These are phyloP conservation scores for Crocodylus rhombifer DNA, from an alignment of 2,797 vertebrate species.

Conservation along the genomic window DNA sequence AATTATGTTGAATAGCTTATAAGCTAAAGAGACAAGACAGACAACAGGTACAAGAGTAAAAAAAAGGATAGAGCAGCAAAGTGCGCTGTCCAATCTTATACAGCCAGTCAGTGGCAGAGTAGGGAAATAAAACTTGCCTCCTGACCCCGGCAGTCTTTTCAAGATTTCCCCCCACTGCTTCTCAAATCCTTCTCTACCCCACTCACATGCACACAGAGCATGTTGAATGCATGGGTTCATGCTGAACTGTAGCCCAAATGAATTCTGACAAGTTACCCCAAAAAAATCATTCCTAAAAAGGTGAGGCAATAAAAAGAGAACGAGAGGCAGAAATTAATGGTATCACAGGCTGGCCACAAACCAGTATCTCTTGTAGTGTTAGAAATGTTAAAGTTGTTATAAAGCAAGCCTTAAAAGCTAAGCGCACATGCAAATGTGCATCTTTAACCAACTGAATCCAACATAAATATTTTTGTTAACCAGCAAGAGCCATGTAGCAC, in stretches of 20 bases:
- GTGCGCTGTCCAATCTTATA: background rate
- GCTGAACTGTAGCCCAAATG: background rate
- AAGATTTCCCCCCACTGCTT: background rate
- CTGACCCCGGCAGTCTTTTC: background rate
- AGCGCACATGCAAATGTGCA: background rate
- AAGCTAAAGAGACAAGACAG: background rate
- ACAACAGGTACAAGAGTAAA: background rate
- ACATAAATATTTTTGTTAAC: background rate
- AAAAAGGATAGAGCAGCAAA: background rate
- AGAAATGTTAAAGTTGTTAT: background rate
- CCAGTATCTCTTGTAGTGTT: background rate
- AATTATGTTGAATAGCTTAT: background rate
- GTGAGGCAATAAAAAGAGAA: background rate
- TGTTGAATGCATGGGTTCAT: no score
- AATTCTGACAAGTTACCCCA: background rate
- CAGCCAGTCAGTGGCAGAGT: background rate
- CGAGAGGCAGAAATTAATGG: background rate
- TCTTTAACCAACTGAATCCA: background rate
- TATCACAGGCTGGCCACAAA: background rate
- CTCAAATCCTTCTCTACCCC: background rate
- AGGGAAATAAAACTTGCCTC: background rate
- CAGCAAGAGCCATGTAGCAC: background rate
- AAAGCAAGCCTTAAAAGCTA: background rate
- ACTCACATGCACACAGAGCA: no score
- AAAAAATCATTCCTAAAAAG: background rate